Evolutionary conservation across 2,797 vertebrate species (phyloP).

Genomic region (Sciaenops ocellatus): DNA sequence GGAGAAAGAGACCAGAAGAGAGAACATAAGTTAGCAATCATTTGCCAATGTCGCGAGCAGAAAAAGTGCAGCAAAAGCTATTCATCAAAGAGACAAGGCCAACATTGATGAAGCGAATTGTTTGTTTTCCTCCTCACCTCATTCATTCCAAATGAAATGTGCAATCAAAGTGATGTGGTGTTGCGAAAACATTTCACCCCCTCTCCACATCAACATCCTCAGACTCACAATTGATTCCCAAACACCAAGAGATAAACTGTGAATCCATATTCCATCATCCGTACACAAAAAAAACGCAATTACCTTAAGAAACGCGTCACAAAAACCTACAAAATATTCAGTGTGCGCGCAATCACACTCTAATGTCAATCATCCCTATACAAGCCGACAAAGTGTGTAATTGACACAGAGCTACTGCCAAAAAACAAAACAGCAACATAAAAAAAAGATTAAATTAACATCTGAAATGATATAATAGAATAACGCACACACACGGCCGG

Average conservation of each 20-base stretch:
- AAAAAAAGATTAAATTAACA: constrained; percentile 71
- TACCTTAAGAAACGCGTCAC: constrained; percentile 54
- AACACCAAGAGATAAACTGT: constrained; percentile 58
- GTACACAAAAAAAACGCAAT: constrained; percentile 49
- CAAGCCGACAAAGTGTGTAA: constrained; percentile 61
- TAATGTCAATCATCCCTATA: constrained; percentile 66
- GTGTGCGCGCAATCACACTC: constrained; percentile 41
- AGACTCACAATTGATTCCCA: constrained; percentile 58
- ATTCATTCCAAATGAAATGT: constrained; percentile 77
- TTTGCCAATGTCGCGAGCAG: constrained; percentile 58
- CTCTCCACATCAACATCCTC: constrained; percentile 54
- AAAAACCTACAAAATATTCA: constrained; percentile 46
- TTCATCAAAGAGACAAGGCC: constrained; percentile 76
- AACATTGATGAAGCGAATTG: constrained; percentile 76
- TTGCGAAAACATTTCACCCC: constrained; percentile 62
- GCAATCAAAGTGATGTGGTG: constrained; percentile 75
- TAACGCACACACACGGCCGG: constrained; percentile 46
- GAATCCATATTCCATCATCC: constrained; percentile 60
- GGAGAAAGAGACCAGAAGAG: constrained; percentile 54
- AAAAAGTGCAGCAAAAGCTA: constrained; percentile 65
- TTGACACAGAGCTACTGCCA: constrained; percentile 57
- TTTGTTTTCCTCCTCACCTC: constrained; percentile 75
- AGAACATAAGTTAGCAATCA: constrained; percentile 70
- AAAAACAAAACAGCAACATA: constrained; percentile 56
- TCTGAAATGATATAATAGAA: constrained; percentile 70